A percentile compares a stretch with the other conserved stretches of the same genome.
phyloP scores from a whole-genome alignment of 2,797 vertebrate genomes.

The Myiotriccus ornatus region DNA sequence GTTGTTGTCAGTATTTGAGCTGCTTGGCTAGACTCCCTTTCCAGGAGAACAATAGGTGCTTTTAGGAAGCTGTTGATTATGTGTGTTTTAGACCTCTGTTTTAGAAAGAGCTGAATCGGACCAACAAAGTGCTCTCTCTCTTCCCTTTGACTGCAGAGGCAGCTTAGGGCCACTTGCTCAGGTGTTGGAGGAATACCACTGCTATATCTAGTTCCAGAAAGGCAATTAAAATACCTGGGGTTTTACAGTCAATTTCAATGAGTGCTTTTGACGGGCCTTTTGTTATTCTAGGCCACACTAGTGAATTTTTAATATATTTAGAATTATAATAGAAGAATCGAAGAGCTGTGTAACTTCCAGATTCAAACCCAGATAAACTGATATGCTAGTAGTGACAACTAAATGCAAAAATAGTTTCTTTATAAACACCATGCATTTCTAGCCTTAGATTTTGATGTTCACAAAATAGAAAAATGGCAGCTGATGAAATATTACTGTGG shows the following conservation, averaged over 20 bases:
- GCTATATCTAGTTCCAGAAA: background rate
- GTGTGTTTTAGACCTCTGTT: background rate
- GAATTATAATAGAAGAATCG: background rate
- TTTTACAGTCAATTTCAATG: background rate
- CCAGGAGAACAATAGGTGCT: background rate
- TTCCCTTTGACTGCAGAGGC: background rate
- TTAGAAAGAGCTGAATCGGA: fast-evolving
- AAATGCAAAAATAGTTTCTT: background rate
- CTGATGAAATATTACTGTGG: background rate
- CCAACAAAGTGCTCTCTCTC: background rate
- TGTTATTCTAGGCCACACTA: background rate
- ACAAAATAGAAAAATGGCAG: background rate
- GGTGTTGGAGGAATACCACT: background rate
- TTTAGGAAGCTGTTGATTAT: background rate
- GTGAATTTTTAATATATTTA: background rate
- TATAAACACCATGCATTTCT: background rate
- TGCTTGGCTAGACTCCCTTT: background rate
- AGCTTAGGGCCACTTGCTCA: background rate
- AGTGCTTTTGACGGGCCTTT: background rate
- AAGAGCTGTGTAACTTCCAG: background rate
- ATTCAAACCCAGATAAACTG: background rate
- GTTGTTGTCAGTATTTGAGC: background rate
- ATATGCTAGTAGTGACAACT: background rate
- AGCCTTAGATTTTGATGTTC: background rate
- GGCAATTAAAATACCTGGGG: background rate